Base-by-base conservation (phyloP, 2,113 vertebrate genomes). In the Ictalurus furcatus region DNA sequence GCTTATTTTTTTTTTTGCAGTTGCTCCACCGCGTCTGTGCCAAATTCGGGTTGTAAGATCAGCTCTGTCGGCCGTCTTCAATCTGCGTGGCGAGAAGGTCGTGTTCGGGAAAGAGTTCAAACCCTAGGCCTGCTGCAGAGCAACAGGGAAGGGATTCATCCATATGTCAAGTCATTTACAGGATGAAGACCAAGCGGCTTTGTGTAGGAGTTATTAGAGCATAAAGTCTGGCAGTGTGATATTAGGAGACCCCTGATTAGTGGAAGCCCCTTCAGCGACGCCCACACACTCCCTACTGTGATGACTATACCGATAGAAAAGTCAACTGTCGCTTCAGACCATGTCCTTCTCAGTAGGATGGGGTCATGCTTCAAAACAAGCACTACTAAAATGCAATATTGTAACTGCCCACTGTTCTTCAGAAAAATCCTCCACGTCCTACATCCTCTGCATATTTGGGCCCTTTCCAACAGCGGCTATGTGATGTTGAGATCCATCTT, bases 201-300 rank as follows among this genome's bases (percentile, higher is more conserved):
- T 63, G 37, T 63, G 81, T 84, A 25, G 78, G 81, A 84, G 34
- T 84, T 84, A 61, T 84, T 84, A 63, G 81, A 84, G 81, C 81
- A 84, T 84, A 63, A 84, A 84, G 81, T 84, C 58, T 71, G 48
- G 44, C 65, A 54, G 48, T 56, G 44, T 54, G n/a, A 71, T 61
- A 69, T 69, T 56, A 69, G 78, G 63, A 82, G 78, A 69, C 63
- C n/a, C 34, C 9, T 30, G 86, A 87, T 80, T 81, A 81, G 44
- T 81, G 78, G 63, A 88, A 69, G 14, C 61, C 85, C 63, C 61
- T 88, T 69, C 34, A 69, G 44, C 13, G 21, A 88, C 1, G n/a
- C 30, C 30, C 48, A 67, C 44, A 61, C 40, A 14, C 61, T 54
- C 85, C 73, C 76, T 86, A 30, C 34, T 84, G 34, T 40, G 81